phyloP scores from a whole-genome alignment of 2,888 invertebrate genomes.

The Lacanobia oleracea region DNA sequence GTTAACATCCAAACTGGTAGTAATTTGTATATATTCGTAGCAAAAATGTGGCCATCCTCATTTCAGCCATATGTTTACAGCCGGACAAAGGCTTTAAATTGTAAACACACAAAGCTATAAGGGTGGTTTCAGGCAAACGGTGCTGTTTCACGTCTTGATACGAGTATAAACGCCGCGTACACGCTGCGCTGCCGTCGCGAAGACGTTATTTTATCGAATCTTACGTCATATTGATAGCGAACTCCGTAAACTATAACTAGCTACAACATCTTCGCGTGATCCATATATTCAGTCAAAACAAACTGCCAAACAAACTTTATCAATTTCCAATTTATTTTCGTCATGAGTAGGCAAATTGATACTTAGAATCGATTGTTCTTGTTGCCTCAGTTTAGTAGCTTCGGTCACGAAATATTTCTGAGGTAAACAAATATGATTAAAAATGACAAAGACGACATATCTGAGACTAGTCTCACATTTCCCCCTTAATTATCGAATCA shows the following conservation, averaged over 20 bases:
- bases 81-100: neutral
- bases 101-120: too few relatives aligned
- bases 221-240: neutral
- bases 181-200: neutral
- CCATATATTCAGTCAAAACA: conserved; percentile 1
- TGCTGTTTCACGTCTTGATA: too few relatives aligned
- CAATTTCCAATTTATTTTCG: conserved; percentile 26
- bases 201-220: neutral
- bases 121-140: too few relatives aligned
- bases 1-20: too few relatives aligned
- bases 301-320: conserved; percentile 33
- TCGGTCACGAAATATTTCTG: conserved; percentile 9
- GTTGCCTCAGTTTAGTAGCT: conserved; percentile 16
- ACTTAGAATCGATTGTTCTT: conserved; percentile 14
- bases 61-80: neutral
- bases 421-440: neutral
- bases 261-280: neutral
- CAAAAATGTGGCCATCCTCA: neutral
- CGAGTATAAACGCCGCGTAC: neutral
- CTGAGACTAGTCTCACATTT: too few relatives aligned
- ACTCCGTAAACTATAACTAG: conserved; percentile 1
- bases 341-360: conserved; percentile 27
- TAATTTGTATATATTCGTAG: neutral
- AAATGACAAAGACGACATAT: neutral
- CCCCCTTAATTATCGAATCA: neutral